Evolutionary conservation across 1,140 invertebrate species (phyloP).

Genomic region (Platyscapa corneri): DNA sequence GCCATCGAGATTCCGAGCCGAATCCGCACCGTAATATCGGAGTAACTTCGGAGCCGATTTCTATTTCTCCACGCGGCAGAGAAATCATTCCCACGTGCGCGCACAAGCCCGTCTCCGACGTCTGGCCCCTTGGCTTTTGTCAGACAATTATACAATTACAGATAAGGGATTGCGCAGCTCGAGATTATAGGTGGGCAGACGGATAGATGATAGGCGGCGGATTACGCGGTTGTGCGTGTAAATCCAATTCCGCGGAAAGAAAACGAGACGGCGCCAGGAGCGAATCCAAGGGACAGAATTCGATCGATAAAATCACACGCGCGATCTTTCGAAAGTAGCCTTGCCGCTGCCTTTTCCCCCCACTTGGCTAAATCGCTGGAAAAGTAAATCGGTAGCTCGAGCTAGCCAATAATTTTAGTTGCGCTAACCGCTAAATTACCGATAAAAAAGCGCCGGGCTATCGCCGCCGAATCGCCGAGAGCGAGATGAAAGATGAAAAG

Average conservation of each 20-base stretch:
- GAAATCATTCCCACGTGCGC: slow-evolving; percentile 34
- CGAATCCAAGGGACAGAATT: background rate
- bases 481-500: too few relatives aligned
- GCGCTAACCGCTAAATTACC: too few relatives aligned
- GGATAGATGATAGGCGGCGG: background rate
- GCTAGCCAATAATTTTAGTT: too few relatives aligned
- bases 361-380: too few relatives aligned
- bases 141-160: slow-evolving; percentile 9
- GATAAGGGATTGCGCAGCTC: background rate
- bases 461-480: too few relatives aligned
- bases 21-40: slow-evolving; percentile 44
- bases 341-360: too few relatives aligned
- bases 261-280: background rate
- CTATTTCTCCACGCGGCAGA: background rate
- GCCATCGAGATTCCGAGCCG: slow-evolving; percentile 56
- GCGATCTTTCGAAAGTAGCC: too few relatives aligned
- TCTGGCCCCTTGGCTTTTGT: background rate
- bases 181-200: background rate
- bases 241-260: background rate
- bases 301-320: background rate
- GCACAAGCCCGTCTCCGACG: too few relatives aligned
- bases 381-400: too few relatives aligned
- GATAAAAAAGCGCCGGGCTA: too few relatives aligned
- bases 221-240: slow-evolving; percentile 6
- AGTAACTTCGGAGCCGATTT: background rate